Percentiles rank a stretch among this genome's conserved stretches.
Evolutionary conservation across 64 coral and sea anemone species (phyloP).

Genomic region (Hydrozoanthus tunicans): DNA sequence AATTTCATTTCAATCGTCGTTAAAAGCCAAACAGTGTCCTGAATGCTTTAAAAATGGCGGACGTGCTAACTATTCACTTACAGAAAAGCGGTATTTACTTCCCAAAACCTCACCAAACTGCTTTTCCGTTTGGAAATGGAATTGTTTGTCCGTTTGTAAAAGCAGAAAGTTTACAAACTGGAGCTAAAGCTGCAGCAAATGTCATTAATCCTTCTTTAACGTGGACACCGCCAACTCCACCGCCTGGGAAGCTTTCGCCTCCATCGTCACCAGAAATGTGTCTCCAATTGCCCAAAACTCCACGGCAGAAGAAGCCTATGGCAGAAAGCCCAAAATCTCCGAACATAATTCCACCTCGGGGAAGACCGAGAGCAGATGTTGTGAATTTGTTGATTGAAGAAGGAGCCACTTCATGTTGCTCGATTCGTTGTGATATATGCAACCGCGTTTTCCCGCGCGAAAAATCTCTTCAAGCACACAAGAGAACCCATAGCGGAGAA

Average conservation of each 20-base stretch:
- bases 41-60: constrained; percentile 93
- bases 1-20: constrained; percentile 66
- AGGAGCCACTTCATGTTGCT: constrained; percentile 87
- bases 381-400: constrained; percentile 89
- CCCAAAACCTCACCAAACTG: constrained; percentile 75
- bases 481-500: constrained; percentile 96
- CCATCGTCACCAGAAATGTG: constrained; percentile 35
- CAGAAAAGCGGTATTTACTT: constrained; percentile 94
- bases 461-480: constrained; percentile 99
- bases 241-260: constrained; percentile 48
- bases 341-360: constrained; percentile 79
- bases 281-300: constrained; percentile 57
- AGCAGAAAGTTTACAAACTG: constrained; percentile 33
- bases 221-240: constrained; percentile 76
- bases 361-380: constrained; percentile 94
- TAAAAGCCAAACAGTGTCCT: constrained; percentile 42
- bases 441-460: constrained; percentile 99
- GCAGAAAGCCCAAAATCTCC: constrained; percentile 65
- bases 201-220: constrained; percentile 72
- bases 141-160: constrained; percentile 74
- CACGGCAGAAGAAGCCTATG: constrained; percentile 42
- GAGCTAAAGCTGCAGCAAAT: constrained; percentile 52
- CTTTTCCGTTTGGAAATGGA: constrained; percentile 64
- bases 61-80: constrained; percentile 85
- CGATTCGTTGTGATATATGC: constrained; percentile 99